These are phyloP conservation scores for Trididemnum clinides DNA, from an alignment of 23 tunicate species.

Conservation along the genomic window DNA sequence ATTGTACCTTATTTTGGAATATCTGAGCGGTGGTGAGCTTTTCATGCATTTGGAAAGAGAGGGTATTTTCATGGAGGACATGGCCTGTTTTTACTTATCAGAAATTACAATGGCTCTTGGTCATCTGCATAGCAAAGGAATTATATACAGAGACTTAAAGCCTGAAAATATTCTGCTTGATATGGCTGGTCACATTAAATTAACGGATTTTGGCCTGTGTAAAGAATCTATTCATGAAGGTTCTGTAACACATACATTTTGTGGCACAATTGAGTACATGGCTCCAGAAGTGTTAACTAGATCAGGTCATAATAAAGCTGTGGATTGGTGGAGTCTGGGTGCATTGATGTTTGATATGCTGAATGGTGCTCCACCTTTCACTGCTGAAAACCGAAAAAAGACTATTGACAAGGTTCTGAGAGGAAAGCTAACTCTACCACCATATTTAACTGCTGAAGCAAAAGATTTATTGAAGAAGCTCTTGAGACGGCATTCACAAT, in stretches of 20 bases:
- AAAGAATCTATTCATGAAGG: constrained; percentile 96
- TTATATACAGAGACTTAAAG: constrained; percentile 82
- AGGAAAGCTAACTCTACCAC: constrained; percentile 80
- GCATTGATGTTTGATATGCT: constrained; percentile 98
- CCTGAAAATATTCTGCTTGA: constrained; percentile 97
- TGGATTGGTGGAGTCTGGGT: constrained; percentile 99
- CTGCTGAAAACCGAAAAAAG: constrained; percentile 93
- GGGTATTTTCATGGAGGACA: constrained; percentile 96
- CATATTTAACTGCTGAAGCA: constrained; percentile 82
- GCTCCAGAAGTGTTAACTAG: constrained; percentile 95
- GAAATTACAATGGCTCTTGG: constrained; percentile 95
- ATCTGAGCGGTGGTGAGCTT: constrained; percentile 92
- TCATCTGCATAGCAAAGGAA: constrained; percentile 85
- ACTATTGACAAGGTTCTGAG: constrained; percentile 88
- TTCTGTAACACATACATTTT: constrained; percentile 89
- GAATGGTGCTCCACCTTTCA: constrained; percentile 93
- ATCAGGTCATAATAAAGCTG: constrained; percentile 95
- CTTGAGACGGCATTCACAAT: constrained; percentile 79
- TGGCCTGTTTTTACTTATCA: constrained; percentile 93
- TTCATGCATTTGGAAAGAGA: constrained; percentile 97
- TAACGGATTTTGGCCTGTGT: constrained; percentile 97
- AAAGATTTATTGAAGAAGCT: constrained; percentile 86
- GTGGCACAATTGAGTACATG: constrained; percentile 99
- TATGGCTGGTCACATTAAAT: constrained; percentile 84
- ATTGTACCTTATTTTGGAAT: constrained; percentile 88